These are phyloP conservation scores for Drosophila carrolli DNA, from an alignment of 1,140 invertebrate species.

Conservation along the genomic window DNA sequence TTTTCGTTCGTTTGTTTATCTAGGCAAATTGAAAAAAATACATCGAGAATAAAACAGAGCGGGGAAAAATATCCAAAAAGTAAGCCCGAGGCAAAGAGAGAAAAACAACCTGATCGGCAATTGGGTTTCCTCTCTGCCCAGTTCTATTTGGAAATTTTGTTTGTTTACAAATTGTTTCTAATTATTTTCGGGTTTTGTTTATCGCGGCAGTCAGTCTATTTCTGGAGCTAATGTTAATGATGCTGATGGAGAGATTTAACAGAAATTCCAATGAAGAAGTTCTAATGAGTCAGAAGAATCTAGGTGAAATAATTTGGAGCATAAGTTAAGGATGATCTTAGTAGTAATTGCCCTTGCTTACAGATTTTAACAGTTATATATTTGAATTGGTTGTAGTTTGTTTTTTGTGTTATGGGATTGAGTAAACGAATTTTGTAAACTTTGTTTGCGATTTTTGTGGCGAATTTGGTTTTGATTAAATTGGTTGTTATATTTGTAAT, in stretches of 20 bases:
- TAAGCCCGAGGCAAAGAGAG: conserved; percentile 29
- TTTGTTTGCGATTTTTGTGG: conserved; percentile 56
- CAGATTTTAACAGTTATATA: conserved; percentile 74
- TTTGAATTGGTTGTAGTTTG: conserved; percentile 48
- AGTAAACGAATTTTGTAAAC: conserved; percentile 61
- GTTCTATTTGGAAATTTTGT: conserved; percentile 24
- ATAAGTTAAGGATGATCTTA: conserved; percentile 22
- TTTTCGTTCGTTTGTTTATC: conserved; percentile 76
- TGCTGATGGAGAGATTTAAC: conserved; percentile 33
- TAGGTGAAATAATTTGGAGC: conserved; percentile 26
- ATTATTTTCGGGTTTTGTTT: conserved; percentile 75
- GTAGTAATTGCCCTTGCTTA: conserved; percentile 60
- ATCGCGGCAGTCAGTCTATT: conserved; percentile 56
- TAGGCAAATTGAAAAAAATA: conserved; percentile 62
- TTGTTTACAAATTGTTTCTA: conserved; percentile 78
- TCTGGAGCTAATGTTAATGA: conserved; percentile 49
- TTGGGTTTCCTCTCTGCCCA: conserved; percentile 38
- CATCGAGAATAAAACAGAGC: conserved; percentile 35
- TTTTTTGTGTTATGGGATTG: conserved; percentile 35
- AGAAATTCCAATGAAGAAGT: conserved; percentile 18
- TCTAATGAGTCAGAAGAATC: conserved; percentile 19
- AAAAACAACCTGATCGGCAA: conserved; percentile 41
- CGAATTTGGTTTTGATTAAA: conserved; percentile 72
- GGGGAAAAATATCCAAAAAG: conserved; percentile 28
- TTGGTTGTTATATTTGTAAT: conserved; percentile 59